Base-by-base conservation (phyloP, 1,140 invertebrate genomes). In the Dolichoris vasculosae region DNA sequence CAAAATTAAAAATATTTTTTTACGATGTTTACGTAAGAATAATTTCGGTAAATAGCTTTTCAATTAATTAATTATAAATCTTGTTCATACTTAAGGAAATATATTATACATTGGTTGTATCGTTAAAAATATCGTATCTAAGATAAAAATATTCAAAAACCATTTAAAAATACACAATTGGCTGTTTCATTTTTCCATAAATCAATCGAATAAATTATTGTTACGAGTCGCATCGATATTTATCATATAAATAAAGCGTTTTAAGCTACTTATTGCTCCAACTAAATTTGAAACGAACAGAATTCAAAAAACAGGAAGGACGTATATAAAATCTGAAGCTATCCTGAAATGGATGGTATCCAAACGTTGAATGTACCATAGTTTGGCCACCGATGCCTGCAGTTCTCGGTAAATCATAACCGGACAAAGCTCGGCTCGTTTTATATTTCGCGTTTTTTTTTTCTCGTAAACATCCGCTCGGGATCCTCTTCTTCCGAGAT, bases 401-500 rank as follows among this genome's bases (percentile, higher is more conserved):
- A 3, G 9, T 59, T 59, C 9, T 26, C 23, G 23, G 23, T 59
- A 59, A 59, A 59, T 59, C 55, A 59, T 59, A 59, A 26, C 0
- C 2, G 55, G 4, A 26, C 55, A 59, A 59, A 59, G 55, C 55
- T 2, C 20, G 55, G 23, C 23, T 9, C 20, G 23, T 59, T 59
- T 59, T 26, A 59, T 59, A 59, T 59, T 59, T 26, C 23, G 51
- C 15, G 51, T 59, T 26, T 4, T 59, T 51, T 17, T 51, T 51
- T 51, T n/a, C n/a, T n/a, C 23, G n/a, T 7, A n/a, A 43, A 26
- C 3, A 26, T 1, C 51, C 30, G 15, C 17, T 1, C 4, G 3
- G 30, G 2, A 80, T 59, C 26, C 55, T 80, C 35, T 30, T 71
- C 80, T 38, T 64, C 6, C n/a, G 35, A 71, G 73, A 85, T 55